Percentiles rank a stretch among this genome's conserved stretches.
phyloP scores from a whole-genome alignment of 2,888 invertebrate genomes.

The Eurytoma adleriae region DNA sequence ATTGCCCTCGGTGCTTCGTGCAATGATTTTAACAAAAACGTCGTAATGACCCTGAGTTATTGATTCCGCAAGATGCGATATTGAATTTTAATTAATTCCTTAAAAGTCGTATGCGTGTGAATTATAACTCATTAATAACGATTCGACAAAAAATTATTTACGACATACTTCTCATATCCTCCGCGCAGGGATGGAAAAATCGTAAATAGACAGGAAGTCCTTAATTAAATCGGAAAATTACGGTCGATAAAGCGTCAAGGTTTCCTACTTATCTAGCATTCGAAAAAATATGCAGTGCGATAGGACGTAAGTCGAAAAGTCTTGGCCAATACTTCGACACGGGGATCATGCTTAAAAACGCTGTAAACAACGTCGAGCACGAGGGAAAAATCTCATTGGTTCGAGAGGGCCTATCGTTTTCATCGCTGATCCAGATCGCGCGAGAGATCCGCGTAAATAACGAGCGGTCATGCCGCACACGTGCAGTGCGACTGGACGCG shows the following conservation, averaged over 20 bases:
- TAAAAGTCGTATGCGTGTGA: no score
- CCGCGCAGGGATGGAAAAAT: not conserved
- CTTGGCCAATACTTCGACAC: not conserved
- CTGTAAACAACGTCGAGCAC: conserved; percentile 47
- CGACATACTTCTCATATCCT: no score
- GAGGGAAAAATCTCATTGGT: conserved; percentile 52
- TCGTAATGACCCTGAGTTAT: no score
- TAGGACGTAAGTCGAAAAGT: no score
- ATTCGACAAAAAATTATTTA: no score
- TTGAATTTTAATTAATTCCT: no score
- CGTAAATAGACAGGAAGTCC: not conserved
- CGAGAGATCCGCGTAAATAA: conserved; percentile 41
- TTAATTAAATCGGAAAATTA: conserved; percentile 14
- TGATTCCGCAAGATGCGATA: no score
- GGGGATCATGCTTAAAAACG: conserved; percentile 46
- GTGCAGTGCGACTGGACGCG: not conserved
- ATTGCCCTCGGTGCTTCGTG: not conserved
- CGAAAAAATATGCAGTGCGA: no score
- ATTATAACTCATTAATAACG: no score
- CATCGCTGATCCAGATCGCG: conserved; percentile 52
- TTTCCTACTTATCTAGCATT: not conserved
- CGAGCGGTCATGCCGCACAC: conserved; percentile 1
- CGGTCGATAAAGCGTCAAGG: conserved; percentile 17
- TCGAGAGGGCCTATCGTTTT: conserved; percentile 36
- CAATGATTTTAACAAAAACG: no score